These are phyloP conservation scores for Temnothorax unifasciatus DNA, from an alignment of 2,888 invertebrate species.

Conservation along the genomic window DNA sequence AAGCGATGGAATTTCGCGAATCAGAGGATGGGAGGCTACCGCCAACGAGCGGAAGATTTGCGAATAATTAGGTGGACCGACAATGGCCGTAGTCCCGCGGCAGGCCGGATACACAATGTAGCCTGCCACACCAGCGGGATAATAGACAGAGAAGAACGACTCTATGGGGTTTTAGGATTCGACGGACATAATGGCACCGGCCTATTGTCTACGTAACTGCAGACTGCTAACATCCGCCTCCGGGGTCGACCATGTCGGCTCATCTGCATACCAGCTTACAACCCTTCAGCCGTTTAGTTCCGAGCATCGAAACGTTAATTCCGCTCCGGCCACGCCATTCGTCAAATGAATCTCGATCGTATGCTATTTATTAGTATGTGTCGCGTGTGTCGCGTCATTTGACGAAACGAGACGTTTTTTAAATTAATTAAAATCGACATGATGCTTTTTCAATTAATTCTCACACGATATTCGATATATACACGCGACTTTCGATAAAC, in stretches of 20 bases:
- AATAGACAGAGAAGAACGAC: constrained; percentile 80
- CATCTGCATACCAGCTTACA: constrained; percentile 81
- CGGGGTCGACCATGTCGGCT: constrained; percentile 76
- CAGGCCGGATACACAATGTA: constrained; percentile 82
- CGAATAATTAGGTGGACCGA: constrained; percentile 82
- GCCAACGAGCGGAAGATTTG: constrained; percentile 80
- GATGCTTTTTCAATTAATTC: background rate
- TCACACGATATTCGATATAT: background rate
- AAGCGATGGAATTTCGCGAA: constrained; percentile 67
- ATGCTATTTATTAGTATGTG: constrained; percentile 16
- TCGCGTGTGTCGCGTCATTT: background rate
- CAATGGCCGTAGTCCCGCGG: constrained; percentile 78
- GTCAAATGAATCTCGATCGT: constrained; percentile 64
- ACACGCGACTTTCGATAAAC: background rate
- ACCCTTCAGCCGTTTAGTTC: constrained; percentile 76
- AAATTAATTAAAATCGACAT: constrained; percentile 22
- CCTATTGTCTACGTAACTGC: constrained; percentile 81
- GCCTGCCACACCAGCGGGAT: constrained; percentile 79
- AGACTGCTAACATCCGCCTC: constrained; percentile 82
- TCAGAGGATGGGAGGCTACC: constrained; percentile 57
- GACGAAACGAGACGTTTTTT: constrained; percentile 10
- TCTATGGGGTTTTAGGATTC: constrained; percentile 82
- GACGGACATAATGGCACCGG: constrained; percentile 81
- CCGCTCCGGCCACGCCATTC: constrained; percentile 57
- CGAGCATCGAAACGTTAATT: constrained; percentile 73